Base-by-base conservation (phyloP, 2,113 vertebrate genomes). In the Cynoglossus semilaevis region DNA sequence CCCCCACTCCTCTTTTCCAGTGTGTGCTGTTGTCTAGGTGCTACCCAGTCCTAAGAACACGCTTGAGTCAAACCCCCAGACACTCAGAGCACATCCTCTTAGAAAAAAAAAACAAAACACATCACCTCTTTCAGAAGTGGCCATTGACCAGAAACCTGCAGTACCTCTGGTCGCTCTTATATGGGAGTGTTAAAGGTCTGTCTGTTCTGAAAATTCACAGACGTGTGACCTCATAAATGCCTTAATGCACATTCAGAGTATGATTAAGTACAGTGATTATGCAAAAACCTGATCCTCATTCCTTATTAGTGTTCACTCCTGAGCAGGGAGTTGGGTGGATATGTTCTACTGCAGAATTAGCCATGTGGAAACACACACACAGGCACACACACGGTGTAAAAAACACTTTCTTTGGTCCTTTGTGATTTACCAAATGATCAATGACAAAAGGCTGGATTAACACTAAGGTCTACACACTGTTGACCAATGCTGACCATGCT, bases 11-110 rank as follows among this genome's bases (percentile, higher is more conserved):
- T 47, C 43, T 66, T 60, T 50, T 83, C 65, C 41, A 67, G 15
- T 58, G 59, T 64, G 44, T 61, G 61, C 67, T 41, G 81, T 83
- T 74, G 82, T 74, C 77, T 71, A 51, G 58, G 73, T 40, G 63
- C 63, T 52, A 38, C 9, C 14, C 40, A 15, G 52, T 38, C 56
- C 67, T 60, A 9, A 46, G 42, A 58, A 58, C 51, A 68, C 8
- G 5, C 54, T 16, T 8, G 13, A 67, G 58, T 63, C 62, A 68
- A 72, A 70, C 65, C 70, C 63, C 66, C 42, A 51, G 63, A 61
- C 51, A 15, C 47, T 13, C 40, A 10, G 44, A 19, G n/a, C 17
- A 0, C 0, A 38, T 66, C 67, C 15, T 19, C 57, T 6, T 55
- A 47, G 18, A 50, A 16, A n/a, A n/a, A n/a, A n/a, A n/a, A n/a